Percentiles rank a stretch among this genome's conserved stretches.
These are phyloP conservation scores for Ramphastos sulfuratus DNA, from an alignment of 2,113 vertebrate species.

Conservation along the genomic window DNA sequence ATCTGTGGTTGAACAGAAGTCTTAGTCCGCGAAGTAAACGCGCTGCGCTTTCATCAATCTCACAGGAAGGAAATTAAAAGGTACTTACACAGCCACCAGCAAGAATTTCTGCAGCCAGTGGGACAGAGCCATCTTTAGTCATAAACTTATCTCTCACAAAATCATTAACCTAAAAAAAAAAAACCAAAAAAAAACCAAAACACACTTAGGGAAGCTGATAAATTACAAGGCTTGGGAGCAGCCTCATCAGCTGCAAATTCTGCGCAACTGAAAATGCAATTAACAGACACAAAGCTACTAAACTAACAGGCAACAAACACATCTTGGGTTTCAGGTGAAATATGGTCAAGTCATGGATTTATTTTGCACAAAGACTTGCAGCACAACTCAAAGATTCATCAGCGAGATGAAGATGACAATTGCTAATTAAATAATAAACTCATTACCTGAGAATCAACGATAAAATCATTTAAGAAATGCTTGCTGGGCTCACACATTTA, in stretches of 20 bases:
- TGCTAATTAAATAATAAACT: background rate
- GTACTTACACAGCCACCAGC: constrained; percentile 89
- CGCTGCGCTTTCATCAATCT: background rate
- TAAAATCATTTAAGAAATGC: background rate
- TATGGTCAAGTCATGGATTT: background rate
- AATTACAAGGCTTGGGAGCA: constrained; percentile 41
- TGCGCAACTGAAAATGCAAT: background rate
- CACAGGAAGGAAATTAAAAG: constrained; percentile 3
- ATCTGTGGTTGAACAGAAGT: constrained; percentile 67
- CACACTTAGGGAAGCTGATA: constrained; percentile 3
- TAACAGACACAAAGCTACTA: background rate
- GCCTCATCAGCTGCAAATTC: background rate
- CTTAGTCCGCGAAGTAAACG: constrained; percentile 44
- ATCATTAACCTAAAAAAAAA: constrained; percentile 85
- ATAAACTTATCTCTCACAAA: constrained; percentile 88
- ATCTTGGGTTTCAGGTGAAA: background rate
- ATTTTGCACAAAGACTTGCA: background rate
- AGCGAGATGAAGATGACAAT: background rate
- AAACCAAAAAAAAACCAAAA: constrained; percentile 3
- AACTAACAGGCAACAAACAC: background rate
- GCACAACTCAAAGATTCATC: background rate
- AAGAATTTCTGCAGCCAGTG: constrained; percentile 83
- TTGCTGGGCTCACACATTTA: background rate
- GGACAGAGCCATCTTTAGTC: constrained; percentile 80
- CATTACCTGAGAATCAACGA: background rate